Evolutionary conservation across 1,140 invertebrate species (phyloP).

Genomic region (Diorhabda elongata): DNA sequence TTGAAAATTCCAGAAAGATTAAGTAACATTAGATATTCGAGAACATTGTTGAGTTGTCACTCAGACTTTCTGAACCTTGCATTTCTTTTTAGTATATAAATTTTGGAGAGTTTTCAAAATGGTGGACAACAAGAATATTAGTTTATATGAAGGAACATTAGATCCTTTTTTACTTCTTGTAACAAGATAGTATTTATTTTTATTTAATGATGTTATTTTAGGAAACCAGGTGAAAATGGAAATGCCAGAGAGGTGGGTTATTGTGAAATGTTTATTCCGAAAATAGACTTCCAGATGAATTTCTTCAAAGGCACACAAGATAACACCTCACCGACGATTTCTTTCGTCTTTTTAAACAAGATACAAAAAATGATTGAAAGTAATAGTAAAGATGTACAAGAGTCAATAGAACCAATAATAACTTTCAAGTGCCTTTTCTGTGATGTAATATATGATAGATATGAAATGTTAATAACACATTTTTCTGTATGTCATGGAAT

Average conservation of each 20-base stretch:
- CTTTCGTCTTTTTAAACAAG: constrained; percentile 20
- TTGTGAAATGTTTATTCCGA: constrained; percentile 28
- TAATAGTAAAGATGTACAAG: constrained; percentile 8
- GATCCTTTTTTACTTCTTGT: no score
- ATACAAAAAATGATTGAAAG: constrained; percentile 17
- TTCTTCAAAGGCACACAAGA: constrained; percentile 17
- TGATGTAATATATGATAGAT: constrained; percentile 7
- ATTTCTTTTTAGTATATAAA: no score
- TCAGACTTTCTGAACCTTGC: no score
- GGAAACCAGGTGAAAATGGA: no score
- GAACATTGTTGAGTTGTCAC: no score
- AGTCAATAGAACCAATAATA: constrained; percentile 5
- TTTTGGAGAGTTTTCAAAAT: no score
- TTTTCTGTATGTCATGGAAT: neutral
- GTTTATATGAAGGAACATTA: no score
- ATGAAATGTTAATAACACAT: neutral
- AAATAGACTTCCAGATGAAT: constrained; percentile 24
- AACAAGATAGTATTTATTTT: no score
- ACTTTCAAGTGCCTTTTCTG: constrained; percentile 28
- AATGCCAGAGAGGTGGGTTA: constrained; percentile 8
- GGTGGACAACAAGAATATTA: no score
- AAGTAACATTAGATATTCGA: no score
- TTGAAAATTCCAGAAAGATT: no score
- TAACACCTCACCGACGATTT: neutral
- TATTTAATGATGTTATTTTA: no score